phyloP scores from a whole-genome alignment of 2,888 invertebrate species.

The Creontiades dilutus region DNA sequence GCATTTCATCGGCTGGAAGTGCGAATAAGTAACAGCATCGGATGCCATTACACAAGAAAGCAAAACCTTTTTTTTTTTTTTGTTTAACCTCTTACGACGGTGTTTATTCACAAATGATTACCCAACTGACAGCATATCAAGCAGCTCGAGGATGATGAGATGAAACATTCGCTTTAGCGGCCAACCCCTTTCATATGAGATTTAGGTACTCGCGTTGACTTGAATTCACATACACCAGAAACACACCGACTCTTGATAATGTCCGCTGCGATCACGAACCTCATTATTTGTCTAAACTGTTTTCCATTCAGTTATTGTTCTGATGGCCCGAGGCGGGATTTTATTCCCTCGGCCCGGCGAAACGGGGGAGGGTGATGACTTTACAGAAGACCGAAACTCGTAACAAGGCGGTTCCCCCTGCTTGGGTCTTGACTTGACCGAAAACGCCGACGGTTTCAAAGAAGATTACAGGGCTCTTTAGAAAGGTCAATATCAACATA shows the following conservation, averaged over 20 bases:
- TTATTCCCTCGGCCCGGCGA: constrained; percentile 31
- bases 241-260: constrained; percentile 34
- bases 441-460: constrained; percentile 32
- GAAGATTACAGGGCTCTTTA: constrained; percentile 61
- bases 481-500: constrained; percentile 66
- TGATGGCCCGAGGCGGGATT: constrained; percentile 39
- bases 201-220: constrained; percentile 38
- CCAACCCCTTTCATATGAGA: constrained; percentile 12
- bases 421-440: background rate
- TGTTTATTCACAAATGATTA: constrained; percentile 18
- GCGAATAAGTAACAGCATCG: no score
- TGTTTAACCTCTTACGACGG: background rate
- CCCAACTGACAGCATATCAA: constrained; percentile 36
- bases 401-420: constrained; percentile 46
- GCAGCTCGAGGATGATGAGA: background rate
- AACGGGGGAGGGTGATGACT: constrained; percentile 34
- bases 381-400: constrained; percentile 50
- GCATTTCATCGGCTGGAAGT: no score
- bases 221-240: constrained; percentile 36
- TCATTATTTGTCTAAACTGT: constrained; percentile 54
- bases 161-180: constrained; percentile 10
- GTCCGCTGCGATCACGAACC: constrained; percentile 46
- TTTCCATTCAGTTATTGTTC: constrained; percentile 52
- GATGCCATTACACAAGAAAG: no score
- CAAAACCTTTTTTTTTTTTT: no score